Evolutionary conservation across 2,888 invertebrate genomes (phyloP).

Genomic region (Pristionchus mayeri): DNA sequence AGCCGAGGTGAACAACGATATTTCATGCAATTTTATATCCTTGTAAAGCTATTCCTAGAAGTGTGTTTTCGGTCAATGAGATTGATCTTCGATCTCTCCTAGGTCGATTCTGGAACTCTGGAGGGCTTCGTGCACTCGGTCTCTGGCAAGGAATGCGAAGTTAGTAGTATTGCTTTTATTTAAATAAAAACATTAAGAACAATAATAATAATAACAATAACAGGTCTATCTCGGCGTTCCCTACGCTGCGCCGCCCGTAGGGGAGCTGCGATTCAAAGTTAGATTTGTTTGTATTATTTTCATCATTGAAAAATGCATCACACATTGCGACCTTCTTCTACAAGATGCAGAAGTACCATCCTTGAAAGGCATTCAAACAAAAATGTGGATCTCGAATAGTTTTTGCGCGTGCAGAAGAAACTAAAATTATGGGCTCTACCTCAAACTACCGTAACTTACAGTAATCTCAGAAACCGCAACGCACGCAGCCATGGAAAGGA

Average conservation of each 20-base stretch:
- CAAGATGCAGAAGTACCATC: too few relatives aligned
- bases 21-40: too few relatives aligned
- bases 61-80: too few relatives aligned
- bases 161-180: too few relatives aligned
- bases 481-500: constrained; percentile 59
- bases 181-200: too few relatives aligned
- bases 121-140: constrained; percentile 18
- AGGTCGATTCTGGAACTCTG: neutral
- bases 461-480: constrained; percentile 64
- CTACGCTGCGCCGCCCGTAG: constrained; percentile 61
- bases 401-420: too few relatives aligned
- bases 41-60: too few relatives aligned
- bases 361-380: too few relatives aligned
- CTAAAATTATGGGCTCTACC: neutral
- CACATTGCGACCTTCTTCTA: too few relatives aligned
- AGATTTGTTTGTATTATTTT: neutral
- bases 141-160: constrained; percentile 4
- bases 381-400: too few relatives aligned
- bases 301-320: too few relatives aligned
- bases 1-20: neutral
- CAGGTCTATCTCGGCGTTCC: constrained; percentile 60
- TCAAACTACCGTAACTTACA: neutral
- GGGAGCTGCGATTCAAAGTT: constrained; percentile 61
- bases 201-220: neutral
- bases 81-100: neutral